Conservation (phyloP, 2,113 vertebrate species). For the Mesoclemmys tuberculata region DNA sequence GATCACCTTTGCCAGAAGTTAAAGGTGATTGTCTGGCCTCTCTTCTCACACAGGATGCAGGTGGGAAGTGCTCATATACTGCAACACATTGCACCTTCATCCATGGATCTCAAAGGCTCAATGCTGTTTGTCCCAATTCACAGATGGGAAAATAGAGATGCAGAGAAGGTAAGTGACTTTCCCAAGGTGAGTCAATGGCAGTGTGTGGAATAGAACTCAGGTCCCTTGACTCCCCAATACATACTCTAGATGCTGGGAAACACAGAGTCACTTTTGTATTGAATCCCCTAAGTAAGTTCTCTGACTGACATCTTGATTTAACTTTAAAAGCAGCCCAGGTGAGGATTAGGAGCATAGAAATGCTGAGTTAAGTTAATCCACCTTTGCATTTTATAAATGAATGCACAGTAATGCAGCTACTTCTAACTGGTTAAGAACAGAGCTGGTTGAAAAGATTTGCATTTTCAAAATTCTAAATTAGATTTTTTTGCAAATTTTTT, state of each 20-base stretch:
- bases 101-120: not conserved
- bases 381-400: fast-evolving
- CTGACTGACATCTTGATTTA: not conserved
- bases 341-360: not conserved
- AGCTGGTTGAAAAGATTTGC: fast-evolving
- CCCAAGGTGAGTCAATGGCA: not conserved
- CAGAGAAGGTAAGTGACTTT: not conserved
- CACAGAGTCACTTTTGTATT: not conserved
- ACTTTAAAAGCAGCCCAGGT: not conserved
- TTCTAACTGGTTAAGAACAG: not conserved
- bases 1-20: not conserved
- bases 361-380: not conserved
- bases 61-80: not conserved
- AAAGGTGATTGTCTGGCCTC: not conserved
- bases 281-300: not conserved
- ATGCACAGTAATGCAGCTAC: fast-evolving
- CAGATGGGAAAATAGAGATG: not conserved
- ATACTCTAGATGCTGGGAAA: not conserved
- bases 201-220: not conserved
- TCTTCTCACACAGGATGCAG: not conserved
- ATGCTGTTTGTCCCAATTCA: not conserved
- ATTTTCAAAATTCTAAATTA: not conserved
- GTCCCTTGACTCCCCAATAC: not conserved
- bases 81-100: not conserved
- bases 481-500: not conserved